Evolutionary conservation across 2,113 vertebrate species (phyloP), one percentile per base, ranked within the genome.

Genomic region (Catharus minimus): DNA sequence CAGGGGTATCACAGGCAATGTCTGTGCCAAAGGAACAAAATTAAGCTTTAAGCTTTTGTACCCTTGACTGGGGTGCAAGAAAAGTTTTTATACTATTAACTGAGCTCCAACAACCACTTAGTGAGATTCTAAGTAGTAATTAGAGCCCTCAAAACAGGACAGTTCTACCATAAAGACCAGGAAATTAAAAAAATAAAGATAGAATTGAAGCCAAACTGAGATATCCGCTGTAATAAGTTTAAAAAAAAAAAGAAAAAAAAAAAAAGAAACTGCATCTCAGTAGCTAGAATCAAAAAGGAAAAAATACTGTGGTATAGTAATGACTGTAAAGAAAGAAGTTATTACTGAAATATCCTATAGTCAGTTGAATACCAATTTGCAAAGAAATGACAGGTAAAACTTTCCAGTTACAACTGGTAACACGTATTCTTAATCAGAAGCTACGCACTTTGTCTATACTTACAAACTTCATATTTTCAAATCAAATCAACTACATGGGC

Each of bases 1-100:
- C 17, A 15, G 8, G 2, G 20, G 1, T 4, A 11, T 61, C 33
- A 80, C 3, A 10, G 11, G 8, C 17, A 62, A 43, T 2, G 6
- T 36, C 24, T 1, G 1, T 10, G 39, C 5, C 33, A 80, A 86
- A 93, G 21, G 18, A 75, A 73, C 4, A 65, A 85, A 73, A 60
- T 2, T 6, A 32, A 53, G 24, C 20, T 87, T 67, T 39, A 79
- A 67, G 27, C 15, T 39, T 72, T 76, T 57, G 28, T 61, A 19
- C 11, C 11, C 41, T 55, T 39, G n/a, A 52, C 3, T 38, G 6
- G 14, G 3, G 33, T n/a, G 13, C 32, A 66, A 88, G 36, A 8
- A 15, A 89, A 66, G 21, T 61, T 86, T 82, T 76, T 32, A 30
- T 23, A 13, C 33, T 64, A 60, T 22, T n/a, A 55, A 44, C 18